phyloP scores from a whole-genome alignment of 2,113 vertebrate species.

The Podarcis raffonei region DNA sequence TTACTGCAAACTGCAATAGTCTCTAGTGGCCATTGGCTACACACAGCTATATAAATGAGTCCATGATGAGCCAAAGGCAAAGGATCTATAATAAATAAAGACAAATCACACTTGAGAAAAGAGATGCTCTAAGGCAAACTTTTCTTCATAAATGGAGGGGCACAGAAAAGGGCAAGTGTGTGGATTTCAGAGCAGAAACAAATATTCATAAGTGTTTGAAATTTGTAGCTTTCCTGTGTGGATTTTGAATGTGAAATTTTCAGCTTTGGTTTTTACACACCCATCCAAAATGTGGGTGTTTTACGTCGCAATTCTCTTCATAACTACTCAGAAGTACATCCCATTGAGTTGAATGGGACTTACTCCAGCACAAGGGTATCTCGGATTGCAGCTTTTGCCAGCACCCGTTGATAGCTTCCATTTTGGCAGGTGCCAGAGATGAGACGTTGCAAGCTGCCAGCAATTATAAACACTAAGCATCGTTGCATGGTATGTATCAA shows the following conservation, averaged over 20 bases:
- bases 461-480: too few species aligned
- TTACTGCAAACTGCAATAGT: neutral
- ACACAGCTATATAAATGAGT: slow-evolving; percentile 48
- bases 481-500: too few species aligned
- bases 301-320: too few species aligned
- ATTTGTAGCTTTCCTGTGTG: neutral
- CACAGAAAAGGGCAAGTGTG: neutral
- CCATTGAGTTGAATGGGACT: too few species aligned
- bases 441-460: too few species aligned
- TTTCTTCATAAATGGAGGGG: neutral
- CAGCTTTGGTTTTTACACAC: neutral
- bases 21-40: slow-evolving; percentile 55
- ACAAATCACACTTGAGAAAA: slow-evolving; percentile 24
- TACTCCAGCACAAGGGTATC: too few species aligned
- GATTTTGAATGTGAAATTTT: neutral
- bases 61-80: slow-evolving; percentile 49
- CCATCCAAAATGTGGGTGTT: too few species aligned
- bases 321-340: too few species aligned
- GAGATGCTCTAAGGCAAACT: neutral
- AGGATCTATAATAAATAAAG: slow-evolving; percentile 54
- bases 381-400: too few species aligned
- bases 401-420: too few species aligned
- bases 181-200: neutral
- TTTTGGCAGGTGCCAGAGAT: too few species aligned
- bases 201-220: neutral